A percentile compares a stretch with the other conserved stretches of the same genome.
phyloP scores from a whole-genome alignment of 2,888 invertebrate species.

The Adela reaumurella region DNA sequence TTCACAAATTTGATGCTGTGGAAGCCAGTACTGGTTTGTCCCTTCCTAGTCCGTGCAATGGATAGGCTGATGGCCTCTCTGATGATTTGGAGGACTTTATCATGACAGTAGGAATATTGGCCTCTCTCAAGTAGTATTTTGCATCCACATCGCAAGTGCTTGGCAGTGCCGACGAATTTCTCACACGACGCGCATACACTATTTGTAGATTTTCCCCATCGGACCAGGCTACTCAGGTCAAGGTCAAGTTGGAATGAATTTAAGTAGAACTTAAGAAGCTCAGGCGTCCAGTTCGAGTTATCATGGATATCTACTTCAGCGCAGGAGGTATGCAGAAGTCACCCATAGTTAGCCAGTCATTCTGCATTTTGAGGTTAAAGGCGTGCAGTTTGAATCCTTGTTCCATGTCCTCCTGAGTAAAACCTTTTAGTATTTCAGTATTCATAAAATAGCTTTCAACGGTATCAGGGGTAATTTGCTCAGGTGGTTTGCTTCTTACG shows the following conservation, averaged over 20 bases:
- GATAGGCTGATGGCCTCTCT: not conserved
- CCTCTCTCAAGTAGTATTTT: conserved; percentile 1
- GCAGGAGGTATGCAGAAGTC: conserved; percentile 1
- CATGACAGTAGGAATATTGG: conserved; percentile 1
- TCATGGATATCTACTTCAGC: not conserved
- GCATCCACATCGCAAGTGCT: not conserved
- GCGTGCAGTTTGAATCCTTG: conserved; percentile 1
- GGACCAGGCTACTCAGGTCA: not conserved
- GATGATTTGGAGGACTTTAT: conserved; percentile 1
- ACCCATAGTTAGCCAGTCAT: not conserved
- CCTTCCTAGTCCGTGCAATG: not conserved
- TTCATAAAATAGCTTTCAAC: too few species aligned
- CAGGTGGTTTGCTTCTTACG: too few species aligned
- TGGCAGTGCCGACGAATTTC: conserved; percentile 1
- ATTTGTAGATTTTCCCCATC: conserved; percentile 1
- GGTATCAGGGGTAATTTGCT: too few species aligned
- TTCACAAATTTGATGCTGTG: not conserved
- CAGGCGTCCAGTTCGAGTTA: not conserved
- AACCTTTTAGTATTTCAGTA: conserved; percentile 1
- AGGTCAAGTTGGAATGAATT: not conserved
- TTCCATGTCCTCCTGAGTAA: conserved; percentile 2
- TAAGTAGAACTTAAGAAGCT: too few species aligned
- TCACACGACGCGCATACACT: not conserved
- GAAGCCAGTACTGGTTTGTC: conserved; percentile 1
- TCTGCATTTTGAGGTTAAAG: conserved; percentile 1